These are phyloP conservation scores for Paguma larvata DNA, from an alignment of 2,797 vertebrate genomes.

Conservation along the genomic window DNA sequence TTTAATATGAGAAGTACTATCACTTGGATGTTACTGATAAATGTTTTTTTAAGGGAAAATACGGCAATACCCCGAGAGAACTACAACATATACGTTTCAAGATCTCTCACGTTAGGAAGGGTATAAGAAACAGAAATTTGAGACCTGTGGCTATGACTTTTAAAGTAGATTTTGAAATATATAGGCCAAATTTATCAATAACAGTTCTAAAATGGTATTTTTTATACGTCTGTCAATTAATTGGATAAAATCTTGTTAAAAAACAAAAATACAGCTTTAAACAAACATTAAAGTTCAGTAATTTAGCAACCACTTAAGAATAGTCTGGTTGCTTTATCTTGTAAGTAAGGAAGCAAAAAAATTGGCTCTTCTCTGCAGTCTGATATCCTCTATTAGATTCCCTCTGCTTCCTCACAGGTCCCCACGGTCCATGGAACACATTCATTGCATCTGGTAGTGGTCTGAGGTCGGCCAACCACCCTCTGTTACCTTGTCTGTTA, in stretches of 20 bases:
- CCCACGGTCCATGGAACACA: background rate
- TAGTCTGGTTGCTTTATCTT: background rate
- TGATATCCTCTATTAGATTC: background rate
- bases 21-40: background rate
- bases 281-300: background rate
- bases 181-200: background rate
- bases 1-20: constrained; percentile 14
- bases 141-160: background rate
- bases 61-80: background rate
- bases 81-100: background rate
- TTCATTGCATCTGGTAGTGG: background rate
- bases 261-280: background rate
- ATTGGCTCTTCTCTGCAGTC: background rate
- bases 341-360: background rate
- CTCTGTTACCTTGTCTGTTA: background rate
- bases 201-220: background rate
- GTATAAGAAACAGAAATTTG: background rate
- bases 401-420: background rate
- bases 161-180: background rate
- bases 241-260: background rate
- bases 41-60: background rate
- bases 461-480: background rate
- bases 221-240: background rate
- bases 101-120: background rate
- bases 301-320: background rate